These are phyloP conservation scores for Arctocebus calabarensis DNA, from an alignment of 2,797 vertebrate species.

Conservation along the genomic window DNA sequence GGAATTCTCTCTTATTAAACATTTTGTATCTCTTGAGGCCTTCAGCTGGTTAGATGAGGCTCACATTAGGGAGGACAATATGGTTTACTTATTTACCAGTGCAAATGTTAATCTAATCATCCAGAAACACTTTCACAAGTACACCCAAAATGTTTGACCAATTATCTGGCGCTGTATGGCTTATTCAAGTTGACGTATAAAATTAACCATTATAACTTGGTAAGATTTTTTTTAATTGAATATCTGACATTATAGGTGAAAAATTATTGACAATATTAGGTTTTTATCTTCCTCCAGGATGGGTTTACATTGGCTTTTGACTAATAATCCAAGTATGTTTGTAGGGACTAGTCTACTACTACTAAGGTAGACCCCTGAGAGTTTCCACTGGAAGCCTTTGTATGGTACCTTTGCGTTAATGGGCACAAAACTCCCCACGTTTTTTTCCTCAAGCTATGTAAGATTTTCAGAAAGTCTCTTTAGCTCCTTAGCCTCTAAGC, in stretches of 20 bases:
- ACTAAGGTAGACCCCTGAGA: not conserved
- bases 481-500: not conserved
- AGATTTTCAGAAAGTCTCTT: conserved; percentile 34
- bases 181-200: not conserved
- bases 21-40: not conserved
- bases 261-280: not conserved
- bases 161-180: not conserved
- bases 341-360: not conserved
- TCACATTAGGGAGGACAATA: not conserved
- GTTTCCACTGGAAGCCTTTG: not conserved
- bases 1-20: not conserved
- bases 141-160: not conserved
- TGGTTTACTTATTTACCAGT: not conserved
- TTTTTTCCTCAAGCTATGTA: not conserved
- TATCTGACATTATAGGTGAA: not conserved
- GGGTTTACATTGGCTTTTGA: not conserved
- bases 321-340: not conserved
- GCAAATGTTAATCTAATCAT: not conserved
- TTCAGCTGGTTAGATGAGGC: not conserved
- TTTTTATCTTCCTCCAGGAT: not conserved
- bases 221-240: not conserved
- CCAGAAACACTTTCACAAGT: not conserved
- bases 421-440: not conserved
- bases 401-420: not conserved
- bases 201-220: not conserved